Base-by-base conservation (phyloP, 2,888 invertebrate species). In the Danaus chrysippus region DNA sequence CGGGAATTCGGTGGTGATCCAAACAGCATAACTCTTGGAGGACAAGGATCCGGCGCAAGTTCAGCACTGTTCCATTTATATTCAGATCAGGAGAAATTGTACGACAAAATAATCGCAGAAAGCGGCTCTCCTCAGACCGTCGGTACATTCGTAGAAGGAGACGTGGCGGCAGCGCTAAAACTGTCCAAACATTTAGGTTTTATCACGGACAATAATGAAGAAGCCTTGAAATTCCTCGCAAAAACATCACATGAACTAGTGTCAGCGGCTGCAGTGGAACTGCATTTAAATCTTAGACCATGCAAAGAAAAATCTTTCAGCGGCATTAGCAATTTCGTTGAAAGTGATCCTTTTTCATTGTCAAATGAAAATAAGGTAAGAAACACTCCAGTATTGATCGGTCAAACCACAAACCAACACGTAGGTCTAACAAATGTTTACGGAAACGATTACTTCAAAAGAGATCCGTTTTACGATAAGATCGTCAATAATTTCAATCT, bases 1-100 rank as follows among this genome's bases (percentile, higher is more conserved):
- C 79, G 75, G 9, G 76, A 85, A 0, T 91, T 91, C 64, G 91
- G 90, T 17, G 91, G 91, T 1, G 87, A 91, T 34, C 87, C 89
- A 1, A 84, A 87, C 55, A 86, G 86, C 60, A 78, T 91, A 0
- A 91, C 91, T 0, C 71, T 91, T 19, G 81, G 79, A 11, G 91
- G 91, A 1, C 86, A 89, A 73, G 81, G 80, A 55, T 84, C 89
- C 13, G 91, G 91, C 6, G 81, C 87, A 0, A 72, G 76, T 42
- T 87, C 91, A n/a, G 81, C 75, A 52, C 67, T 88, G 43, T 68
- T 86, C 56, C 91, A 91, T 63, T 68, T 91, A 44, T 89, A 84
- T 72, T 85, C 88, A 0, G 71, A 76, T 13, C 86, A 81, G 42
- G 81, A 84, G 3, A 90, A 87, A 71, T 69, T 87, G n/a, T 91